phyloP scores from a whole-genome alignment of 2,797 vertebrate species.

The Macroramphosus scolopax region DNA sequence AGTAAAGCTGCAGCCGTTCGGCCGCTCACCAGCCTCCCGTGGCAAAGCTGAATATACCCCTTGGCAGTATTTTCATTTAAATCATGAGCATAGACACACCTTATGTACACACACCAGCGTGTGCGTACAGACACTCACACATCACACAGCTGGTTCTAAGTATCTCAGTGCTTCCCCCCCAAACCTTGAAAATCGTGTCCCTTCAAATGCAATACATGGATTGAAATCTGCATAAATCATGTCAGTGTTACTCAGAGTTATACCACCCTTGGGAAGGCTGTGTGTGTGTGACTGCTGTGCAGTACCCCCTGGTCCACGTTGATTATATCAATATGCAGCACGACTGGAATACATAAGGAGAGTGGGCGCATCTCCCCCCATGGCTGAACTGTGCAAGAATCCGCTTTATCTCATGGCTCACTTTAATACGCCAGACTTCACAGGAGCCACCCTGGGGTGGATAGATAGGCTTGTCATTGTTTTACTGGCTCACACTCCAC shows the following conservation, averaged over 20 bases:
- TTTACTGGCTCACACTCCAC: conserved; percentile 66
- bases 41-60: conserved; percentile 23
- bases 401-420: conserved; percentile 70
- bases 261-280: conserved; percentile 67
- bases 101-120: conserved; percentile 7
- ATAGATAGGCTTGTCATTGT: conserved; percentile 75
- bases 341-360: conserved; percentile 69
- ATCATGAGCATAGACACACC: conserved; percentile 9
- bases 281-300: conserved; percentile 59
- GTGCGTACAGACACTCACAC: conserved; percentile 17
- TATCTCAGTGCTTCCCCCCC: conserved; percentile 24
- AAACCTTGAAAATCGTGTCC: conserved; percentile 35
- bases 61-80: conserved; percentile 21
- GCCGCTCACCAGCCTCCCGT: conserved; percentile 16
- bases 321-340: conserved; percentile 72
- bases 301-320: conserved; percentile 55
- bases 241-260: conserved; percentile 60
- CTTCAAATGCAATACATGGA: conserved; percentile 53
- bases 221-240: conserved; percentile 70
- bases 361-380: conserved; percentile 36
- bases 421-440: conserved; percentile 68
- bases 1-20: conserved; percentile 34
- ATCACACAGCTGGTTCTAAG: conserved; percentile 20
- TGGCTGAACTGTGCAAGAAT: conserved; percentile 56
- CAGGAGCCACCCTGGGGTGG: conserved; percentile 70